Evolutionary conservation across 1,140 invertebrate species (phyloP), one percentile per base, ranked within the genome.

Genomic region (Dendroctonus ponderosae): DNA sequence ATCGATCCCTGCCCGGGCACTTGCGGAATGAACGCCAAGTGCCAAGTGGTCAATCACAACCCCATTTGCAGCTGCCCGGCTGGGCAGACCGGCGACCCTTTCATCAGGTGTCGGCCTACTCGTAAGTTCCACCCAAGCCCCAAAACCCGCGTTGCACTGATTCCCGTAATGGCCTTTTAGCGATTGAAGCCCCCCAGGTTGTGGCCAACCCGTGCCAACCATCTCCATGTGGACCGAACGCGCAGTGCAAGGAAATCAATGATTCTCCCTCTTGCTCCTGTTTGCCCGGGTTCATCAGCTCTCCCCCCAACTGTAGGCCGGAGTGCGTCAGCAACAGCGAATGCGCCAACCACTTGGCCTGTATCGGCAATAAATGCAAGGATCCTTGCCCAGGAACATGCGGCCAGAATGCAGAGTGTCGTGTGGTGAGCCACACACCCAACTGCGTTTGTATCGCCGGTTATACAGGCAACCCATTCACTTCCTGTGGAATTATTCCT

Each of bases 241-340:
- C 89, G 50, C 81, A 91, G 63, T 94, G 92, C 80, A 86, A 85
- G 74, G 89, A 92, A 77, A 82, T 82, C 70, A 86, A 88, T 68
- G 89, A 88, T 72, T 88, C 85, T 72, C 88, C 91, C 63, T 91
- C 90, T 52, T 94, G 92, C 76, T 86, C 84, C 66, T 94, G 92
- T 79, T 76, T 91, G 72, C 84, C 88, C 67, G 88, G 91, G 68
- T 94, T 91, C 78, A 85, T 85, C 70, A 92, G 92, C 53, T 89
- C 92, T 81, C 91, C 92, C 7, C 91, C 93, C 70, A 82, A 89
- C 60, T 92, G 91, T 75, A 83, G 88, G 72, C 90, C 90, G 37
- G 90, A 92, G 81, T 93, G 91, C 76, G 85, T 90, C 15, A 87
- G 90, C 77, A 92, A 92, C 74, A 86, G 85, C 14, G 90, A 92